These are phyloP conservation scores for Zaprionus tsacasi DNA, from an alignment of 1,140 invertebrate genomes.

Conservation along the genomic window DNA sequence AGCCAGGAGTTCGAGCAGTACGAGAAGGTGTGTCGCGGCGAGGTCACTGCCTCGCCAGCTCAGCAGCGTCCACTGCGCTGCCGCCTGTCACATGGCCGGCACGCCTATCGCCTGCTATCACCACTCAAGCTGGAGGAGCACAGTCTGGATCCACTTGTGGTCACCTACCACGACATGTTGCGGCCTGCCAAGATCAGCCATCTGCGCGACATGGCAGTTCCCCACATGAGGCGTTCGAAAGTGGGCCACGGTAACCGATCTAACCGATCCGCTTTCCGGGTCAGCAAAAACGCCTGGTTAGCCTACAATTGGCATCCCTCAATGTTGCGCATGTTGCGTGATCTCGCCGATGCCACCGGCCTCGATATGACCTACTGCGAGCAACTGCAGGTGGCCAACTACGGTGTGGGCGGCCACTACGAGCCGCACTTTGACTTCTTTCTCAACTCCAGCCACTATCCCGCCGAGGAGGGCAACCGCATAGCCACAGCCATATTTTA, in stretches of 20 bases:
- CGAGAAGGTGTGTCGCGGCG: slow-evolving; percentile 94
- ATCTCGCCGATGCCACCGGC: slow-evolving; percentile 92
- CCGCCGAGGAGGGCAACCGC: slow-evolving; percentile 89
- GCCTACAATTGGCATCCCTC: slow-evolving; percentile 91
- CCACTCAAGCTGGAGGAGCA: slow-evolving; percentile 97
- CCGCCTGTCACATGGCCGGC: slow-evolving; percentile 89
- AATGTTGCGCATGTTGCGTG: slow-evolving; percentile 89
- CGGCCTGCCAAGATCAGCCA: slow-evolving; percentile 93
- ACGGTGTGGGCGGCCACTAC: slow-evolving; percentile 90
- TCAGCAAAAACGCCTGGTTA: slow-evolving; percentile 99
- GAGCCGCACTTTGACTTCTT: slow-evolving; percentile 89
- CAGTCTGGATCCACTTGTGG: slow-evolving; percentile 92
- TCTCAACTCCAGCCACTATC: slow-evolving; percentile 74
- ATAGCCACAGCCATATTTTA: slow-evolving; percentile 82
- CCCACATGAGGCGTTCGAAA: slow-evolving; percentile 90
- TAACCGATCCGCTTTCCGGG: slow-evolving; percentile 91
- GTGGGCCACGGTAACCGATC: slow-evolving; percentile 88
- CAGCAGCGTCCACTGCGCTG: slow-evolving; percentile 86
- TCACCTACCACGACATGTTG: slow-evolving; percentile 95
- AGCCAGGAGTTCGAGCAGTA: slow-evolving; percentile 86
- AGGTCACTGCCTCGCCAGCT: slow-evolving; percentile 84
- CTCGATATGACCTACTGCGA: slow-evolving; percentile 93
- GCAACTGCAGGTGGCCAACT: slow-evolving; percentile 88
- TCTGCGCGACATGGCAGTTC: slow-evolving; percentile 93
- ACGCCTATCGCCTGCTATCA: slow-evolving; percentile 91